phyloP scores from a whole-genome alignment of 1,140 invertebrate species.

The Periplaneta americana region DNA sequence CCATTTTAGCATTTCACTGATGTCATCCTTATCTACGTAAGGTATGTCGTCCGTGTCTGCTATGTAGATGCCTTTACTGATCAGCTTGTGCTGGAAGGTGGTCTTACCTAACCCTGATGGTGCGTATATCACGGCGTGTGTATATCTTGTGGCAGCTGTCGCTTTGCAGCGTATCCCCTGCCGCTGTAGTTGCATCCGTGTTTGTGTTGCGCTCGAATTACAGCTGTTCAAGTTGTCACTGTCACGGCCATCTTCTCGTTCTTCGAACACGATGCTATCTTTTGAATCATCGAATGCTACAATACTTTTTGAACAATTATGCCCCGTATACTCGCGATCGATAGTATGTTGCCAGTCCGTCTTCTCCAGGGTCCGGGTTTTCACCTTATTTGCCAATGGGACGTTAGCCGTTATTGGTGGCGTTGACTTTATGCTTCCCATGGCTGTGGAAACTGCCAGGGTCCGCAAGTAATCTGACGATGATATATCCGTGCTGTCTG shows the following conservation, averaged over 20 bases:
- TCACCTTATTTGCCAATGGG: background rate
- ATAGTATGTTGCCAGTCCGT: background rate
- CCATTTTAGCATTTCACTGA: background rate
- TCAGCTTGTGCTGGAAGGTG: background rate
- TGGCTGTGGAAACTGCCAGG: background rate
- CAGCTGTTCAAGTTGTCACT: no score
- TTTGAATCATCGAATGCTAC: no score
- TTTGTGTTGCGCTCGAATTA: background rate
- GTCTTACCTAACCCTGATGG: background rate
- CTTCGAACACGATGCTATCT: no score
- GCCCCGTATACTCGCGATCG: background rate
- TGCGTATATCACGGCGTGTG: background rate
- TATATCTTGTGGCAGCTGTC: background rate
- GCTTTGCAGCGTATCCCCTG: background rate
- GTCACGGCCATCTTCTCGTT: no score
- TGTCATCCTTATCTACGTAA: background rate
- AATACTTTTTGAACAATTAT: no score
- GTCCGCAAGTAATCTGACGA: background rate
- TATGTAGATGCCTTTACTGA: background rate
- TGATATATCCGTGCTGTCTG: background rate
- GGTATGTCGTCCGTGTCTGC: background rate
- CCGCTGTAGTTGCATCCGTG: background rate
- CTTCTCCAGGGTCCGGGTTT: background rate
- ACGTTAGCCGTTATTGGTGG: background rate
- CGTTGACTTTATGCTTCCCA: background rate